Evolutionary conservation across 2,888 invertebrate species (phyloP), one percentile per base, ranked within the genome.

Genomic region (Euphydryas editha): DNA sequence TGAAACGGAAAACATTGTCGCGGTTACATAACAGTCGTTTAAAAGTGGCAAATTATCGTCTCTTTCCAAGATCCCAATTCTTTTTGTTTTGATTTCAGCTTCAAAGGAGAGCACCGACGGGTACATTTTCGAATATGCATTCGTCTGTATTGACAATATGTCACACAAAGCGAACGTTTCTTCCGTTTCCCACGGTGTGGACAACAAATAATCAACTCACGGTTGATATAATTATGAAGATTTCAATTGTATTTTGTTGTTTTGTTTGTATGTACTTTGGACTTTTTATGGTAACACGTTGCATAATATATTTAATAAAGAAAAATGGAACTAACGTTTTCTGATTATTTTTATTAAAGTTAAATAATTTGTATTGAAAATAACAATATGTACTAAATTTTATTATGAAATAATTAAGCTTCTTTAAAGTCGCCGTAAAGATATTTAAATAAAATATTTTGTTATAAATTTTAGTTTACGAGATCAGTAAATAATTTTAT

Each of bases 21-120:
- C 21, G 49, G 24, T 51, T 51, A 51, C n/a, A 15, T 24, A 51
- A 21, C 21, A 15, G 24, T 15, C 37, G 51, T 36, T 64, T 54
- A 30, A 59, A 54, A 65, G 37, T 13, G 59, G 55, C 55, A 15
- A 58, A 59, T 54, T 54, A 64, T 42, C 58, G 44, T 51, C 36
- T 36, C 42, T 60, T 61, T 66, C 37, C 61, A 37, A 47, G 39
- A 36, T 68, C 51, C 36, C 63, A 68, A 58, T 64, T 60, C 57
- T 60, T 68, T 68, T 68, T 68, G 67, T 68, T 68, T 64, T 44
- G 60, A 57, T 60, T 63, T 63, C 60, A 49, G 63, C 63, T 58
- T 68, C 63, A 64, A 64, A 68, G 67, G 63, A 42, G 59, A 60
- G 44, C 56, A 60, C 56, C 51, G 63, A 59, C 42, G 21, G 56